Base-by-base conservation (phyloP, 2,113 vertebrate genomes). In the Corydoras sp. region DNA sequence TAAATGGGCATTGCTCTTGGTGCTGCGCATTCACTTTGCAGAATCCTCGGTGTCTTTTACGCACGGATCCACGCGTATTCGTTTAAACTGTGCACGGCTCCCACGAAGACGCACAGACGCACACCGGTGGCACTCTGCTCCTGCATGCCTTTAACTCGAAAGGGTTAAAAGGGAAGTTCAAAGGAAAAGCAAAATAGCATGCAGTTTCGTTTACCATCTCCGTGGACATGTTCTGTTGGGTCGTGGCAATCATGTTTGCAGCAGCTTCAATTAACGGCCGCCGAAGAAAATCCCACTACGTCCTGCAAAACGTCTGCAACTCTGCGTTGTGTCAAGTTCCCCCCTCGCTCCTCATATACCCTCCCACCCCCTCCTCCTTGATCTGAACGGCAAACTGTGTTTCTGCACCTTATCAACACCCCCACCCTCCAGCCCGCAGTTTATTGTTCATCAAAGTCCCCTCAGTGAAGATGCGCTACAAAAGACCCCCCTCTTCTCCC, bases 171-270 rank as follows among this genome's bases (percentile, higher is more conserved):
- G 15, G 73, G 18, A 1, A 53, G 51, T 53, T 53, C 51, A 53
- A 53, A 53, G 51, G 58, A 55, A 35, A 30, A 0, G 55, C 10
- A 9, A 72, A 55, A 24, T 54, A 48, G 55, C 60, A 69, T 77
- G 61, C 67, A 13, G 2, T 61, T 69, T 31, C 11, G 14, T 77
- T 83, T 87, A 92, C 90, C 88, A 86, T 86, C 62, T 91, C 90
- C 58, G 89, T 88, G 72, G 86, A 88, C 85, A 91, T 82, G 78
- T 89, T 92, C 76, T 91, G 90, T 77, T 92, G 90, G 83, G 90
- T 90, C 84, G 88, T 89, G 71, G 88, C 88, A 78, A 92, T 92
- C 90, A 92, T 92, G 72, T 69, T 81, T 72, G 79, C 85, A 74
- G 77, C 85, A 75, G 78, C 74, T 76, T 78, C 68, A 80, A 80